Evolutionary conservation across 2,888 invertebrate species (phyloP).

Genomic region (Elmis aenea): DNA sequence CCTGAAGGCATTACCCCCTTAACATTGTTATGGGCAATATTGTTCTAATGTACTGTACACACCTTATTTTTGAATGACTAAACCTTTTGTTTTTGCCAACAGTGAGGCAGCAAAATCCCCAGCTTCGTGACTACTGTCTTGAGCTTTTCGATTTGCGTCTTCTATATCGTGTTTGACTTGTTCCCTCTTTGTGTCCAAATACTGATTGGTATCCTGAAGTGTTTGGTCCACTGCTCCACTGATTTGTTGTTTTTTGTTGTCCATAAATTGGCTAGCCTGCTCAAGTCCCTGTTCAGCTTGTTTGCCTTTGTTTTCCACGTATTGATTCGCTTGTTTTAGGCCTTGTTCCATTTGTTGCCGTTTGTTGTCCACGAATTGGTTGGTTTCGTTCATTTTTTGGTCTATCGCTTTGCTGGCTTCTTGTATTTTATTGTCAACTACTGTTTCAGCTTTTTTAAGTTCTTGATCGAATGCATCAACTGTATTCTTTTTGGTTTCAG

Average conservation of each 20-base stretch:
- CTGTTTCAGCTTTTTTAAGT: conserved; percentile 38
- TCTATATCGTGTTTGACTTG: conserved; percentile 26
- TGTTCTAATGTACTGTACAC: too few relatives aligned
- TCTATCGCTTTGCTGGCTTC: conserved; percentile 25
- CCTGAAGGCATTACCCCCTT: too few relatives aligned
- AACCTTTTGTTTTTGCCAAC: conserved; percentile 24
- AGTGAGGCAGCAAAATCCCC: conserved; percentile 21
- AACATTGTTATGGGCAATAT: too few relatives aligned
- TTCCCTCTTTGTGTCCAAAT: conserved; percentile 25
- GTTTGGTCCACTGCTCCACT: conserved; percentile 21
- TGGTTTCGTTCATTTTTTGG: conserved; percentile 20
- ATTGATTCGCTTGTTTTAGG: conserved; percentile 15
- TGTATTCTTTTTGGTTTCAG: conserved; percentile 45
- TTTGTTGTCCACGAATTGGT: conserved; percentile 20
- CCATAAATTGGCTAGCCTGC: conserved; percentile 18
- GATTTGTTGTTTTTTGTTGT: conserved; percentile 23
- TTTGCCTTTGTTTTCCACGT: conserved; percentile 16
- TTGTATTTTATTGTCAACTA: conserved; percentile 37
- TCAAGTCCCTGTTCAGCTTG: conserved; percentile 14
- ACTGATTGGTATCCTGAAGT: conserved; percentile 22
- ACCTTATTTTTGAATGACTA: conserved; percentile 22
- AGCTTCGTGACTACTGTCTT: conserved; percentile 21
- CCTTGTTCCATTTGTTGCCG: conserved; percentile 15
- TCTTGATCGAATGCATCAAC: conserved; percentile 38
- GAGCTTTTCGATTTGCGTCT: conserved; percentile 23